A percentile compares a stretch with the other conserved stretches of the same genome.
Conservation (phyloP, 2,797 vertebrate species). For the Momotus momota region DNA sequence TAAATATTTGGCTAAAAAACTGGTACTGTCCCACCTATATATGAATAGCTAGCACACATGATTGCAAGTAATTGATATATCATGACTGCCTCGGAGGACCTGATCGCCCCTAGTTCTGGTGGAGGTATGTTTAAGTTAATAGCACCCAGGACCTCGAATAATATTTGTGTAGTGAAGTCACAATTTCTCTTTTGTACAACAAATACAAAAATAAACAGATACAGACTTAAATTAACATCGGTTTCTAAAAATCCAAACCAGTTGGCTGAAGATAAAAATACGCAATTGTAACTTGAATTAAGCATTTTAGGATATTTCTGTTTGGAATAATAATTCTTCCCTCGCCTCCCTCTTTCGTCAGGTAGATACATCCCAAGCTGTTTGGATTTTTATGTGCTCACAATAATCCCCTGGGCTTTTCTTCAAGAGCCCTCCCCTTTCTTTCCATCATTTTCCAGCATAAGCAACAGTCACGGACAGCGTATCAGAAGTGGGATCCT, state of each 20-base stretch:
- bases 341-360: neutral
- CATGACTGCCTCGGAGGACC: slow-evolving; percentile 41
- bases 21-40: slow-evolving; percentile 41
- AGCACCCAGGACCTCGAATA: slow-evolving; percentile 71
- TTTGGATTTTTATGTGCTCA: slow-evolving; percentile 30
- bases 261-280: slow-evolving; percentile 65
- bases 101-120: slow-evolving; percentile 58
- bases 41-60: slow-evolving; percentile 31
- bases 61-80: neutral
- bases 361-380: neutral
- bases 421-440: neutral
- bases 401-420: neutral
- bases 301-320: slow-evolving; percentile 44
- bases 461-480: fast-evolving
- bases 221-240: slow-evolving; percentile 66
- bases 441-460: neutral
- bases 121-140: slow-evolving; percentile 68
- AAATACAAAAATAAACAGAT: slow-evolving; percentile 72
- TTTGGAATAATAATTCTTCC: slow-evolving; percentile 15
- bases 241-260: slow-evolving; percentile 70
- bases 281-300: neutral
- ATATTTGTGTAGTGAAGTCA: slow-evolving; percentile 64
- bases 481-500: neutral
- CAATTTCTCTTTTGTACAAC: slow-evolving; percentile 68
- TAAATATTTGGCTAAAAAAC: slow-evolving; percentile 24